Conservation (phyloP, 2,113 vertebrate genomes). For the Mungos mungo region DNA sequence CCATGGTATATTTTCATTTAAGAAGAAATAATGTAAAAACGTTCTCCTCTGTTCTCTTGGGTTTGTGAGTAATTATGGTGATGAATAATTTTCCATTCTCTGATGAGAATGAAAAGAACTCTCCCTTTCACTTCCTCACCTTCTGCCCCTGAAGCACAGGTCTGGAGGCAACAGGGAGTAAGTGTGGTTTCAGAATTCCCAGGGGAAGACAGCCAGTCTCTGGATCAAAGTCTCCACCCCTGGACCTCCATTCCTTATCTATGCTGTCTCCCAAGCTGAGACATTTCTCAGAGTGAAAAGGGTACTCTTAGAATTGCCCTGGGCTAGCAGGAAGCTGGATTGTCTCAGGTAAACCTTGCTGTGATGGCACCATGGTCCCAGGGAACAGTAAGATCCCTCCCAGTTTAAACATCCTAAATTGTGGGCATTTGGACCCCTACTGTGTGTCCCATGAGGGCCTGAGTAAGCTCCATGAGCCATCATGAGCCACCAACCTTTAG, state of each 20-base stretch:
- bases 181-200: not conserved
- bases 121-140: not conserved
- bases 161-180: not conserved
- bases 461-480: not conserved
- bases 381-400: not conserved
- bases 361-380: not conserved
- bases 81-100: not conserved
- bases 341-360: not conserved
- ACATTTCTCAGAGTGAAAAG: not conserved
- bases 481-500: not conserved
- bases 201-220: not conserved
- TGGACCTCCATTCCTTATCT: not conserved
- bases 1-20: not conserved
- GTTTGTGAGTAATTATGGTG: not conserved
- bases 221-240: not conserved
- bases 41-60: not conserved
- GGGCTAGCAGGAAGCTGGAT: not conserved
- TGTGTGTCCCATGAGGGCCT: not conserved
- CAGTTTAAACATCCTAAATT: not conserved
- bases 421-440: not conserved
- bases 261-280: not conserved
- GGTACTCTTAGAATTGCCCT: not conserved
- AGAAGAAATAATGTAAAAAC: not conserved
- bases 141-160: not conserved
- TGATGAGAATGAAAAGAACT: not conserved